Percentiles rank a stretch among this genome's conserved stretches.
Conservation (phyloP, 2,113 vertebrate species). For the Oceanodroma tethys region DNA sequence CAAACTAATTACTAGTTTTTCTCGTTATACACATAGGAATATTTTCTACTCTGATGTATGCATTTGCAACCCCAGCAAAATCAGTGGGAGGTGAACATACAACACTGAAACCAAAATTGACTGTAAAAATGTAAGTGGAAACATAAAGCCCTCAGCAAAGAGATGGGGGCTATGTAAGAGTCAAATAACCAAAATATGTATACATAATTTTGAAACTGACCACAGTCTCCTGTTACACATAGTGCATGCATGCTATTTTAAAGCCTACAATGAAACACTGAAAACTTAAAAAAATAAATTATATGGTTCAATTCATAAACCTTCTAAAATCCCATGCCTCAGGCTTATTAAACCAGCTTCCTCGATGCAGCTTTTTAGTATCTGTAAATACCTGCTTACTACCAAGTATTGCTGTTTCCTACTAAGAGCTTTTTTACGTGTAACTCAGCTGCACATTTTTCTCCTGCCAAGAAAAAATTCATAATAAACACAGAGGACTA, state of each 20-base stretch:
- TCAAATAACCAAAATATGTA: neutral
- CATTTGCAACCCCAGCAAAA: neutral
- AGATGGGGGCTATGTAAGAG: neutral
- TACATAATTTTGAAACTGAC: neutral
- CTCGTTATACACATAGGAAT: neutral
- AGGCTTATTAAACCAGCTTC: constrained; percentile 49
- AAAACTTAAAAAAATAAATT: neutral
- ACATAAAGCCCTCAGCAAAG: neutral
- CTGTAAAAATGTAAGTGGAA: constrained; percentile 3
- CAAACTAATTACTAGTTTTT: neutral
- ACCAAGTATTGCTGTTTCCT: constrained; percentile 49
- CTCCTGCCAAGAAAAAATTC: constrained; percentile 26
- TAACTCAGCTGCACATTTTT: constrained; percentile 24
- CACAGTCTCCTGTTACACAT: neutral
- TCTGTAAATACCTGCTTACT: constrained; percentile 53
- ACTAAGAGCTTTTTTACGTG: constrained; percentile 50
- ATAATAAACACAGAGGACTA: constrained; percentile 29
- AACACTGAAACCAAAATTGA: neutral
- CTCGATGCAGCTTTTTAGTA: constrained; percentile 20
- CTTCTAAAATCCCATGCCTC: neutral
- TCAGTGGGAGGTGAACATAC: neutral
- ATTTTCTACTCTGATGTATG: neutral
- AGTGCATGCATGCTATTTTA: neutral
- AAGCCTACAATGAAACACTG: neutral
- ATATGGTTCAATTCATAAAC: neutral